These are phyloP conservation scores for Poecilobothrus nobilitatus DNA, from an alignment of 2,888 invertebrate genomes.

Conservation along the genomic window DNA sequence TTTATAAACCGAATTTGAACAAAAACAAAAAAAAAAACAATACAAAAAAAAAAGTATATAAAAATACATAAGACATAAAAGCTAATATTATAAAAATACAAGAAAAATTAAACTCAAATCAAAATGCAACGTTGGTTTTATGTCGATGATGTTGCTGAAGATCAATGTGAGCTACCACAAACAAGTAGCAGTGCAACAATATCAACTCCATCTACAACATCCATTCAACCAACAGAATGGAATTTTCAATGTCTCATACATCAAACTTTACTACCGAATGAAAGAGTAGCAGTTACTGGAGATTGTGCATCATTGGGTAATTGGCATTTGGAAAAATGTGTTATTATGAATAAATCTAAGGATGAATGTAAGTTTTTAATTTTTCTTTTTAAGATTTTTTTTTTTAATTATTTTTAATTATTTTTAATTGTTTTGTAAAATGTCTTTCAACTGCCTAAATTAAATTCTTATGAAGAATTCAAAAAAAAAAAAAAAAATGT, in stretches of 20 bases:
- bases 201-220: conserved; percentile 12
- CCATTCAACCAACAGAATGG: conserved; percentile 39
- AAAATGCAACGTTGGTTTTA: conserved; percentile 60
- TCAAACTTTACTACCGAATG: conserved; percentile 48
- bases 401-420: neutral
- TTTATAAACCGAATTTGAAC: neutral
- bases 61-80: neutral
- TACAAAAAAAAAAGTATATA: neutral
- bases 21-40: neutral
- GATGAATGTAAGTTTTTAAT: conserved; percentile 41
- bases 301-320: conserved; percentile 58
- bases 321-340: conserved; percentile 57
- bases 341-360: conserved; percentile 44
- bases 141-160: conserved; percentile 48
- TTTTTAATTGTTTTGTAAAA: too few species aligned
- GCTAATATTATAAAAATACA: neutral
- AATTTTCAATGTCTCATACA: conserved; percentile 50
- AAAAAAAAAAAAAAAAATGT: neutral
- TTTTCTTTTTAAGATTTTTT: conserved; percentile 12
- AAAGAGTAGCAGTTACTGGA: conserved; percentile 63
- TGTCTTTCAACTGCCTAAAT: neutral
- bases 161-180: conserved; percentile 21
- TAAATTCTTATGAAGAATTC: neutral
- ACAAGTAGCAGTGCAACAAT: conserved; percentile 7
- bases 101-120: conserved; percentile 17